Conservation (phyloP, 2,797 vertebrate genomes). For the Gallirallus australis region DNA sequence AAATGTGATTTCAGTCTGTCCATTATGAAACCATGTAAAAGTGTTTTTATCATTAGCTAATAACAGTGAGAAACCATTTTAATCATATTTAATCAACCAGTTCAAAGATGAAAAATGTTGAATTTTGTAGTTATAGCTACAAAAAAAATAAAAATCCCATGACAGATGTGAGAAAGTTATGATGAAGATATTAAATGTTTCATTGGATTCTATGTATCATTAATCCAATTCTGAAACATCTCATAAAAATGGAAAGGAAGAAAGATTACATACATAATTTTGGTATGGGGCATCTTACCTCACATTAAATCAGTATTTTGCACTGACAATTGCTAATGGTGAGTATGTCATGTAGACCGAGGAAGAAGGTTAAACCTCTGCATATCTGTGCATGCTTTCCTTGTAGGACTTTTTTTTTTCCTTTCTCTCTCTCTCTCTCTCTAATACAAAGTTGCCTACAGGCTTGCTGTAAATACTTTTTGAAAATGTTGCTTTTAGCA, state of each 20-base stretch:
- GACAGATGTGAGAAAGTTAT: background rate
- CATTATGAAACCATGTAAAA: background rate
- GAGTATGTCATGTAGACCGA: background rate
- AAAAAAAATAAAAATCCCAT: background rate
- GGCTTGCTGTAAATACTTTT: background rate
- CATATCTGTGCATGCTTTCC: background rate
- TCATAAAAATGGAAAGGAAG: background rate
- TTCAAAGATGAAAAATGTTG: background rate
- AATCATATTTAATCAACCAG: background rate
- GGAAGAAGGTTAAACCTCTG: background rate
- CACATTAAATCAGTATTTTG: background rate
- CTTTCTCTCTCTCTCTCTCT: no score
- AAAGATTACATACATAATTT: background rate
- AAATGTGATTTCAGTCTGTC: background rate
- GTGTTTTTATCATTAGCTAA: background rate
- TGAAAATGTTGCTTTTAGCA: background rate
- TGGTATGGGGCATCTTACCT: fast-evolving
- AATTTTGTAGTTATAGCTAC: background rate
- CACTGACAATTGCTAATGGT: background rate
- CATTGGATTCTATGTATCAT: background rate
- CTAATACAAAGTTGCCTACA: background rate
- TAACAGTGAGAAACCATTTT: background rate
- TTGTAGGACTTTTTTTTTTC: background rate
- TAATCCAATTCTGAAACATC: background rate
- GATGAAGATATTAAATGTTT: background rate